Evolutionary conservation across 2,888 invertebrate genomes (phyloP), one percentile per base, ranked within the genome.

Genomic region (Lepidochrysops patricia): DNA sequence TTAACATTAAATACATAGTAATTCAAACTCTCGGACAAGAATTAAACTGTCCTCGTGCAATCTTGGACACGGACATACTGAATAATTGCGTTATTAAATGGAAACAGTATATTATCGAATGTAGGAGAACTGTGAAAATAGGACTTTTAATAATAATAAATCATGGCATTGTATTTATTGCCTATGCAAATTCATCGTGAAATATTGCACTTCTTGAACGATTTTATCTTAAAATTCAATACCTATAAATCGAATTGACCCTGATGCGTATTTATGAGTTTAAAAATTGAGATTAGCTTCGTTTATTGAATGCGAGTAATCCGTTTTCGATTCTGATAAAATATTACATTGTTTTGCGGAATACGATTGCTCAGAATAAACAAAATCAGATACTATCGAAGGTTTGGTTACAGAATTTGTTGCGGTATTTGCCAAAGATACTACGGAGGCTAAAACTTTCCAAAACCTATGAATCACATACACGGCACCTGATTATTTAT

Each of bases 211-310:
- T 27, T 27, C 26, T 27, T 52, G 13, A 0, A 7, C 52, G 52
- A 52, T 52, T 43, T 52, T 15, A 52, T 52, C 52, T 52, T 13
- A 52, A 52, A 52, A 52, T 52, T 27, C 27, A 27, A 52, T 52
- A 13, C 27, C 26, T 4, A 4, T 15, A 15, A 37, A 13, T 50
- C 7, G 52, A 7, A 7, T 9, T 26, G 52, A 27, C 52, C 52
- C 26, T 27, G 52, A 27, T 6, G 52, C 9, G 1, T 27, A 27
- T 52, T 52, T 52, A 52, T 7, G 52, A 26, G 52, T 52, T 52
- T 26, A 52, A 52, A 27, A 52, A 27, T 7, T 27, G 27, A 52
- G 7, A 50, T 26, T 26, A 13, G 27, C 27, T 52, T 25, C 19
- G 23, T 13, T 13, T 52, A 27, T 52, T 19, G 43, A 43, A 43